phyloP scores from a whole-genome alignment of 2,797 vertebrate species.

The Onychomys arenicola region DNA sequence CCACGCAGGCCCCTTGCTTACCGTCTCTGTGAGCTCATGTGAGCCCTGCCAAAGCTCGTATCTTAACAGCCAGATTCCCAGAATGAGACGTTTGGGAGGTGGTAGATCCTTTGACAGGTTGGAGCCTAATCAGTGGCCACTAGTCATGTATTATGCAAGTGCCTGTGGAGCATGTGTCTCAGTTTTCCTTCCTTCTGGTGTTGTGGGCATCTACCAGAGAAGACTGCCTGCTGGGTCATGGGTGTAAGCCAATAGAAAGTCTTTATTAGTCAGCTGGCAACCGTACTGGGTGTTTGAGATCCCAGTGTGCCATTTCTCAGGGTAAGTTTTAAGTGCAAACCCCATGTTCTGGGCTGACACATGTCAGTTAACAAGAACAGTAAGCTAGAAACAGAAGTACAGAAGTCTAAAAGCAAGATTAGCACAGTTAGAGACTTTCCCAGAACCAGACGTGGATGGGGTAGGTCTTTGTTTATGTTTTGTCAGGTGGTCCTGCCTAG shows the following conservation, averaged over 20 bases:
- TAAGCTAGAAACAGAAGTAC: not conserved
- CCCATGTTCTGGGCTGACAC: not conserved
- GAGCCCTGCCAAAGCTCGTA: not conserved
- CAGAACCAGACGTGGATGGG: not conserved
- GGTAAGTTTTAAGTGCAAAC: not conserved
- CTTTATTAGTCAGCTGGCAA: not conserved
- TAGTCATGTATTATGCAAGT: not conserved
- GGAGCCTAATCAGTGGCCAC: not conserved
- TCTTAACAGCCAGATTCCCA: not conserved
- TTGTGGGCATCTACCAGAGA: not conserved
- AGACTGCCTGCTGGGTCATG: not conserved
- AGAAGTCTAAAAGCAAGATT: not conserved
- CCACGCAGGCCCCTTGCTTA: not conserved
- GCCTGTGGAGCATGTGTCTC: not conserved
- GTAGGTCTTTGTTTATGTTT: not conserved
- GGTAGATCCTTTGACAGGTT: not conserved
- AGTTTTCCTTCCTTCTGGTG: not conserved
- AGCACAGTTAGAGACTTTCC: not conserved
- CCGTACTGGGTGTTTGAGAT: not conserved
- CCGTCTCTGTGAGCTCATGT: not conserved
- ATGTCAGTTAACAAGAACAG: not conserved
- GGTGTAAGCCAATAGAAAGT: not conserved
- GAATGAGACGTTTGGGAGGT: not conserved
- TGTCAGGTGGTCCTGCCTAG: not conserved
- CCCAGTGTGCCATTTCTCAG: not conserved